These are phyloP conservation scores for Drosophila pseudoananassae DNA, from an alignment of 1,140 invertebrate species.

Conservation along the genomic window DNA sequence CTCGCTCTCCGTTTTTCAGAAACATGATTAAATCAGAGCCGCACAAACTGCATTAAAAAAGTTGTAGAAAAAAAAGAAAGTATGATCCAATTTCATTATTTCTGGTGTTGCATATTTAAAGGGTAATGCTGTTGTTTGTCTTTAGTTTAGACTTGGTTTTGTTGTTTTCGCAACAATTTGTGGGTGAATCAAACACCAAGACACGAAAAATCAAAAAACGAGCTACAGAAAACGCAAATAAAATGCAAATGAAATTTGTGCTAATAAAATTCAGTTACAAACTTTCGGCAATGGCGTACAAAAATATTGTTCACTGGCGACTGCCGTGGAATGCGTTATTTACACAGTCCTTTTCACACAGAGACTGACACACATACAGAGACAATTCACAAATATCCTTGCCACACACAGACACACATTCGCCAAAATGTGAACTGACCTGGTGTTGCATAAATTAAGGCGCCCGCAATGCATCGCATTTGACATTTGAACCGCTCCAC, in stretches of 20 bases:
- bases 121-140: constrained; percentile 42
- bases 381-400: constrained; percentile 2
- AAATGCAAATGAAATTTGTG: constrained; percentile 79
- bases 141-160: constrained; percentile 60
- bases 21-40: constrained; percentile 70
- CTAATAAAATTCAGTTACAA: constrained; percentile 81
- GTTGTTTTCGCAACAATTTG: constrained; percentile 64
- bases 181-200: constrained; percentile 14
- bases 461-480: constrained; percentile 49
- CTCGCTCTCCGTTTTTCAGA: neutral
- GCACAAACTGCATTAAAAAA: constrained; percentile 75
- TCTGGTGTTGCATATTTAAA: constrained; percentile 35
- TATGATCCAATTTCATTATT: constrained; percentile 66
- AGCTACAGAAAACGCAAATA: constrained; percentile 61
- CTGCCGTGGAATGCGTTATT: constrained; percentile 60
- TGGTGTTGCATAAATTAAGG: constrained; percentile 66
- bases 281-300: constrained; percentile 56
- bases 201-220: constrained; percentile 4
- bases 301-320: constrained; percentile 50
- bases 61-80: constrained; percentile 52
- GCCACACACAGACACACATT: constrained; percentile 17
- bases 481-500: constrained; percentile 58
- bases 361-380: constrained; percentile 2
- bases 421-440: constrained; percentile 21
- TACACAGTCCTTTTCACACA: constrained; percentile 42